phyloP scores from a whole-genome alignment of 2,888 invertebrate genomes.

The Phyto melanocephala region DNA sequence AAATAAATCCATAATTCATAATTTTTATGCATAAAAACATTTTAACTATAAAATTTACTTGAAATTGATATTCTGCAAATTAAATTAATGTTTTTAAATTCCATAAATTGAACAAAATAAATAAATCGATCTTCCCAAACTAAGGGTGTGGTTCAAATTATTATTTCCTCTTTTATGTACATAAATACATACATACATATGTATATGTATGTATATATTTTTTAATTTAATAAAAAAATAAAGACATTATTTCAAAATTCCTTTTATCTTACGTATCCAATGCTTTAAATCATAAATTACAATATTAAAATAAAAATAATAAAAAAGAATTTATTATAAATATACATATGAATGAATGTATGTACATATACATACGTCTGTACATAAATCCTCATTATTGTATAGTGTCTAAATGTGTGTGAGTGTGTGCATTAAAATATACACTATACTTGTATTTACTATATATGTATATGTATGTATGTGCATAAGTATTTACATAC shows the following conservation, averaged over 20 bases:
- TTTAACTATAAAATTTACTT: no score
- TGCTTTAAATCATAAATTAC: constrained; percentile 63
- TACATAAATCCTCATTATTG: constrained; percentile 57
- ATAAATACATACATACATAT: no score
- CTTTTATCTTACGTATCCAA: constrained; percentile 57
- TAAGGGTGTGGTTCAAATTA: constrained; percentile 55
- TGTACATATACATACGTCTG: background rate
- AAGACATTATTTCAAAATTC: constrained; percentile 53
- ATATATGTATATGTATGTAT: background rate
- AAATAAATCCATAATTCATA: no score
- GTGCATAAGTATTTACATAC: background rate
- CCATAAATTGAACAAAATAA: background rate
- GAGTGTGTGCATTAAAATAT: constrained; percentile 21
- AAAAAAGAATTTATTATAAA: background rate
- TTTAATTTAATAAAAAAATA: constrained; percentile 13
- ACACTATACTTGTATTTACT: background rate
- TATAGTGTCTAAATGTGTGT: constrained; percentile 6
- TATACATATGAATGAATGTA: background rate
- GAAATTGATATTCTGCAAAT: no score
- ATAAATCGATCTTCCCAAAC: constrained; percentile 16
- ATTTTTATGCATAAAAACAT: no score
- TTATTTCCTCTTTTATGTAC: constrained; percentile 45
- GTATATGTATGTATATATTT: constrained; percentile 12
- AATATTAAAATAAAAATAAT: constrained; percentile 47
- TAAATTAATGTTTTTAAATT: no score